Conservation (phyloP, 2,113 vertebrate genomes). For the Arvicanthis niloticus region DNA sequence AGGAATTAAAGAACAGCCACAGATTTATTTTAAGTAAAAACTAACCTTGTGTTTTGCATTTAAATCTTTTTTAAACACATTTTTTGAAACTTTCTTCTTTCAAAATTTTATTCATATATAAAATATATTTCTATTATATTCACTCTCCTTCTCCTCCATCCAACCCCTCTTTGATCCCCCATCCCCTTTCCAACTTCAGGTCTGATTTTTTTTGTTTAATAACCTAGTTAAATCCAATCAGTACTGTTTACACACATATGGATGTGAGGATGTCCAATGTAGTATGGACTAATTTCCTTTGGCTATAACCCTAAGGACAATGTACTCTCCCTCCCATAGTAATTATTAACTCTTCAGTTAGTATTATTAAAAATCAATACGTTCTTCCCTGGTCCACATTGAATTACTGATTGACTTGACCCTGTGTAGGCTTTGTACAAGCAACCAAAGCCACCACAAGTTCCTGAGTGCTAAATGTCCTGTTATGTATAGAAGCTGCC, state of each 20-base stretch:
- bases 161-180: background rate
- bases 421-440: background rate
- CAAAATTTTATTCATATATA: background rate
- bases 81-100: background rate
- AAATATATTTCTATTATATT: background rate
- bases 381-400: background rate
- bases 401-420: too few species aligned
- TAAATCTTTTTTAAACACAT: background rate
- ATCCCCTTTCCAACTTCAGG: background rate
- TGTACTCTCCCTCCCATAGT: background rate
- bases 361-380: accelerated
- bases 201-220: background rate
- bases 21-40: background rate
- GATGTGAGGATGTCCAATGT: background rate
- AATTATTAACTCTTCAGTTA: background rate
- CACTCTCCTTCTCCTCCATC: background rate
- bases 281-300: background rate
- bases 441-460: background rate
- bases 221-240: background rate
- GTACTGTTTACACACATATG: too few species aligned
- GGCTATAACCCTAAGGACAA: background rate
- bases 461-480: background rate
- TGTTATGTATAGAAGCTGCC: too few species aligned
- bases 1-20: background rate
- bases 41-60: background rate